A percentile compares a stretch with the other conserved stretches of the same genome.
Evolutionary conservation across 2,888 invertebrate genomes (phyloP).

Genomic region (Eupeodes latifasciatus): DNA sequence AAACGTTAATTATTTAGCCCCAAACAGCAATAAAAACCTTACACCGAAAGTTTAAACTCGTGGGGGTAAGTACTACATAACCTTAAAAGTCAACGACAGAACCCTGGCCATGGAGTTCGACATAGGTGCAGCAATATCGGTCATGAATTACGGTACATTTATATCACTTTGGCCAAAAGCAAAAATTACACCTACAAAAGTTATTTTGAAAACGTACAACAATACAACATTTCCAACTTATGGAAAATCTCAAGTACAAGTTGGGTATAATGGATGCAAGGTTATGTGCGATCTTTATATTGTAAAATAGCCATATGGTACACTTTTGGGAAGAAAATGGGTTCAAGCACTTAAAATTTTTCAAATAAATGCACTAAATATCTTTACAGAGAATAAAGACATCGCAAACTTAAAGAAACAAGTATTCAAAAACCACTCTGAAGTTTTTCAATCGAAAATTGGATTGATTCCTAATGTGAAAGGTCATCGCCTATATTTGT

Average conservation of each 20-base stretch:
- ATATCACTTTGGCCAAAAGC: slow-evolving; percentile 16
- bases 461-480: slow-evolving; percentile 47
- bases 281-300: slow-evolving; percentile 19
- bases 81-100: slow-evolving; percentile 24
- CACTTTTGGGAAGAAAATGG: slow-evolving; percentile 13
- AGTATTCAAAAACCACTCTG: slow-evolving; percentile 35
- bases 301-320: background rate
- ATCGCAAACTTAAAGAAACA: slow-evolving; percentile 22
- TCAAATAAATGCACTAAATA: slow-evolving; percentile 27
- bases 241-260: slow-evolving; percentile 14
- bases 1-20: too few relatives aligned
- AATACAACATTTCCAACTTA: slow-evolving; percentile 16
- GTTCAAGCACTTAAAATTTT: slow-evolving; percentile 5
- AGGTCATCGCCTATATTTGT: slow-evolving; percentile 39
- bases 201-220: slow-evolving; percentile 13
- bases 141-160: slow-evolving; percentile 8
- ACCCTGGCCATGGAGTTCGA: background rate
- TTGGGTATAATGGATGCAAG: background rate
- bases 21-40: too few relatives aligned
- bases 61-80: slow-evolving; percentile 48
- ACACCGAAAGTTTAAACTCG: slow-evolving; percentile 24
- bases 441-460: slow-evolving; percentile 50
- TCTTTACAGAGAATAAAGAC: slow-evolving; percentile 20
- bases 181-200: slow-evolving; percentile 14
- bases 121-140: background rate